A percentile compares a stretch with the other conserved stretches of the same genome.
phyloP scores from a whole-genome alignment of 2,797 vertebrate species.

The Sebastiscus tertius region DNA sequence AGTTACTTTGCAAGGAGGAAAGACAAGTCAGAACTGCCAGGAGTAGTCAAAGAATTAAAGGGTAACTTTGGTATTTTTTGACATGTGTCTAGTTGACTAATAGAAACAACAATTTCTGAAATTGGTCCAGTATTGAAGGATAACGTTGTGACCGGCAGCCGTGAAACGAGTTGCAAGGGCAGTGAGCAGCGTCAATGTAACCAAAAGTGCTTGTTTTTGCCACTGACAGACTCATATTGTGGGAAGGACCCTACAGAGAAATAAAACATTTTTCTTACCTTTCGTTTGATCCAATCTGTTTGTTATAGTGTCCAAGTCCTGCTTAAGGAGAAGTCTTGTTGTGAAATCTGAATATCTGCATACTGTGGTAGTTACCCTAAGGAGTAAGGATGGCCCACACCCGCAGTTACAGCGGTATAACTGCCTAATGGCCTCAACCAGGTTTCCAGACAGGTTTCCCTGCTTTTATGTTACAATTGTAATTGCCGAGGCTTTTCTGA shows the following conservation, averaged over 20 bases:
- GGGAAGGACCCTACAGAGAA: not conserved
- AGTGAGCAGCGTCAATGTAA: no score
- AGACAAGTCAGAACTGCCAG: not conserved
- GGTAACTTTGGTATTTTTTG: no score
- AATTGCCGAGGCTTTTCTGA: conserved; percentile 17
- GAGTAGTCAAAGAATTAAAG: not conserved
- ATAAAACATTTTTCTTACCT: not conserved
- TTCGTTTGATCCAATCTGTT: not conserved
- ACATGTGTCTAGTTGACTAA: no score
- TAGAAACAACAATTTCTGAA: no score
- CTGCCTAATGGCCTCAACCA: not conserved
- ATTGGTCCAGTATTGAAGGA: no score
- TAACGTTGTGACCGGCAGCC: no score
- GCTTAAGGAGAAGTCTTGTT: not conserved
- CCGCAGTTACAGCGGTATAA: not conserved
- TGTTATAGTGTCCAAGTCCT: not conserved
- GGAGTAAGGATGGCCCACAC: not conserved
- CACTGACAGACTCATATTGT: not conserved
- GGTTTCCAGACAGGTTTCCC: not conserved
- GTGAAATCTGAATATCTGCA: not conserved
- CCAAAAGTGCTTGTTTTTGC: no score
- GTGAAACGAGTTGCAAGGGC: no score
- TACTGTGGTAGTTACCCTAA: not conserved
- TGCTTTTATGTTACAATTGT: not conserved
- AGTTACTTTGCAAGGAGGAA: not conserved